These are phyloP conservation scores for Lepilemur ruficaudatus DNA, from an alignment of 2,797 vertebrate species.

Conservation along the genomic window DNA sequence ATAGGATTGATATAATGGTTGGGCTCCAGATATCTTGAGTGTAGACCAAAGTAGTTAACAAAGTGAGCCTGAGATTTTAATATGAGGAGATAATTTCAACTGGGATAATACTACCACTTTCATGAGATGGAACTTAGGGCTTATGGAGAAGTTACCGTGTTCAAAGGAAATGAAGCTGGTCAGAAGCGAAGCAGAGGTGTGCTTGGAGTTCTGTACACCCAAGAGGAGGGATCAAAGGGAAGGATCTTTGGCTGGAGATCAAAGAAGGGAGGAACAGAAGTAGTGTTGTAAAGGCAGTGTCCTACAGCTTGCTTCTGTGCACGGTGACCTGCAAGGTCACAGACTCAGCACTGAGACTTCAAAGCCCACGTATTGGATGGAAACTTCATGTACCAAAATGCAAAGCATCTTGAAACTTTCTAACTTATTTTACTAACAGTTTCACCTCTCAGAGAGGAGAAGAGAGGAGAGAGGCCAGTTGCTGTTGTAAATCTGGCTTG, in stretches of 20 bases:
- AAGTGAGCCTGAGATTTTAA: not conserved
- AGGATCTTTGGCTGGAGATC: conserved; percentile 63
- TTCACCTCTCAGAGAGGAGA: not conserved
- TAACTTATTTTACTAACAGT: not conserved
- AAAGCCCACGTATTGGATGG: not conserved
- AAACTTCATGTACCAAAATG: not conserved
- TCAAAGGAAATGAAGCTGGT: not conserved
- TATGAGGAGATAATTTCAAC: not conserved
- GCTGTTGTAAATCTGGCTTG: not conserved
- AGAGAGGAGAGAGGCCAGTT: not conserved
- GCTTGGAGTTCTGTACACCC: not conserved
- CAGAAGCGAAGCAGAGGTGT: not conserved
- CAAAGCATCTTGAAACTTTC: not conserved
- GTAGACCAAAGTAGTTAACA: not conserved
- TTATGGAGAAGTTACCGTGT: not conserved
- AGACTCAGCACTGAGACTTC: not conserved
- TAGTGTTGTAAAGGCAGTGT: not conserved
- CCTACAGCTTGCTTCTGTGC: not conserved
- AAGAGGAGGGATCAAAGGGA: conserved; percentile 48
- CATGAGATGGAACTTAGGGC: not conserved
- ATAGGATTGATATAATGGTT: not conserved
- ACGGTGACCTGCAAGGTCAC: conserved; percentile 43
- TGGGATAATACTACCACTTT: not conserved
- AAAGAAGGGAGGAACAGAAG: conserved; percentile 38
- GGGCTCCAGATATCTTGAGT: not conserved